Conservation (phyloP, 1,140 invertebrate species). For the Tetragnatha versicolor region DNA sequence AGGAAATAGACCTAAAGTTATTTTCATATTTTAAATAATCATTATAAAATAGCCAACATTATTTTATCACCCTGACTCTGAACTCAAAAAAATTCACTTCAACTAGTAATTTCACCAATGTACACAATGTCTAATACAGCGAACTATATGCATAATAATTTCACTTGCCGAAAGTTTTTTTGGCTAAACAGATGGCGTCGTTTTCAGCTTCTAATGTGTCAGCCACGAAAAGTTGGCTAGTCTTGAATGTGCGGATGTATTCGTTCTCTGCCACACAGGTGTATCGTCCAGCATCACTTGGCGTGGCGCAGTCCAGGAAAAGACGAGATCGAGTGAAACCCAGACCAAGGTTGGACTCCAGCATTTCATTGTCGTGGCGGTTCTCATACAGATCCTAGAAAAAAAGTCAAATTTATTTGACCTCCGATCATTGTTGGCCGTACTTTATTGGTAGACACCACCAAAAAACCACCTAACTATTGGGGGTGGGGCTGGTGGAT, state of each 20-base stretch:
- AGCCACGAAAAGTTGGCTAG: conserved; percentile 57
- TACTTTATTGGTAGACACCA: too few relatives aligned
- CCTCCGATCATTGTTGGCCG: too few relatives aligned
- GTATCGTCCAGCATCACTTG: conserved; percentile 71
- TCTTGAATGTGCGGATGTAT: conserved; percentile 66
- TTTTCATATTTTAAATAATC: too few relatives aligned
- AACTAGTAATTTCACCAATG: too few relatives aligned
- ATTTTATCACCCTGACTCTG: too few relatives aligned
- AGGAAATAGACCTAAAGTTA: too few relatives aligned
- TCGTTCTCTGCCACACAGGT: conserved; percentile 78
- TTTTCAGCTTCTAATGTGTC: conserved; percentile 1
- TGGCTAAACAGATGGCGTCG: conserved; percentile 51
- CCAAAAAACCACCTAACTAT: too few relatives aligned
- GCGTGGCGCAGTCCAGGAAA: conserved; percentile 71
- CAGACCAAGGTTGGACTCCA: conserved; percentile 19
- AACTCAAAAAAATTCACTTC: too few relatives aligned
- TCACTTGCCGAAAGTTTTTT: conserved; percentile 51
- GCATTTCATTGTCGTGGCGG: not conserved
- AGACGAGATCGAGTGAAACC: conserved; percentile 68
- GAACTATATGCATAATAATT: not conserved
- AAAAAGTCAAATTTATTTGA: not conserved
- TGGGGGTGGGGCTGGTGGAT: too few relatives aligned
- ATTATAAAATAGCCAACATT: too few relatives aligned
- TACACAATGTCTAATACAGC: too few relatives aligned
- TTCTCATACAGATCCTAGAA: conserved; percentile 13